These are phyloP conservation scores for Delichon dasypus DNA, from an alignment of 2,797 vertebrate species.

Conservation along the genomic window DNA sequence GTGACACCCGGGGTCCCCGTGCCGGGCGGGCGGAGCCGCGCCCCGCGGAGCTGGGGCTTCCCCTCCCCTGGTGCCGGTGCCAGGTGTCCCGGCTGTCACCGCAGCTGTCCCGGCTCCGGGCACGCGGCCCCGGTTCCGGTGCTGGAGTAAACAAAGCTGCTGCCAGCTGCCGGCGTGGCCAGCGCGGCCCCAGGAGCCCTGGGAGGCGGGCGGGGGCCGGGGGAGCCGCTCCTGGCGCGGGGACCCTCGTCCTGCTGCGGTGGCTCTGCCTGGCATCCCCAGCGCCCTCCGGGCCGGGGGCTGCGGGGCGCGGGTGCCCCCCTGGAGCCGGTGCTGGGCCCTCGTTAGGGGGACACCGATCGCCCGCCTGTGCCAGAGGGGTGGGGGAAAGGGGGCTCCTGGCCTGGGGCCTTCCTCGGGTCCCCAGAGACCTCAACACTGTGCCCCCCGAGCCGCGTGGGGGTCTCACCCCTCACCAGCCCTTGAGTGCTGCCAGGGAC, in stretches of 20 bases:
- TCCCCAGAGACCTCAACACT: background rate
- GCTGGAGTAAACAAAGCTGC: conserved; percentile 17
- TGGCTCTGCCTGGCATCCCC: background rate
- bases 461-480: background rate
- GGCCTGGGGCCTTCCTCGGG: background rate
- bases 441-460: background rate
- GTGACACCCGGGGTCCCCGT: background rate
- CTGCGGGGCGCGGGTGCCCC: background rate
- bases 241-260: background rate
- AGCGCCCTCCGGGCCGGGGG: rapidly evolving
- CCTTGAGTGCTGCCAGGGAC: too few relatives aligned
- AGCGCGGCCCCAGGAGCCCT: rapidly evolving
- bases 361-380: background rate
- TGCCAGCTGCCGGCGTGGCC: background rate
- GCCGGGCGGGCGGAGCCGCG: background rate
- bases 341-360: background rate
- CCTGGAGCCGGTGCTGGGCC: background rate
- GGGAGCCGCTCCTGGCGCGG: background rate
- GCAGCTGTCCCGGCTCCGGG: background rate
- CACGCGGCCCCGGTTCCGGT: background rate
- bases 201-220: rapidly evolving
- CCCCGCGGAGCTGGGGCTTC: background rate
- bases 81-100: conserved; percentile 14
- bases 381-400: background rate
- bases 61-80: background rate